Evolutionary conservation across 2,113 vertebrate species (phyloP).

Genomic region (Micronycteris hirsuta): DNA sequence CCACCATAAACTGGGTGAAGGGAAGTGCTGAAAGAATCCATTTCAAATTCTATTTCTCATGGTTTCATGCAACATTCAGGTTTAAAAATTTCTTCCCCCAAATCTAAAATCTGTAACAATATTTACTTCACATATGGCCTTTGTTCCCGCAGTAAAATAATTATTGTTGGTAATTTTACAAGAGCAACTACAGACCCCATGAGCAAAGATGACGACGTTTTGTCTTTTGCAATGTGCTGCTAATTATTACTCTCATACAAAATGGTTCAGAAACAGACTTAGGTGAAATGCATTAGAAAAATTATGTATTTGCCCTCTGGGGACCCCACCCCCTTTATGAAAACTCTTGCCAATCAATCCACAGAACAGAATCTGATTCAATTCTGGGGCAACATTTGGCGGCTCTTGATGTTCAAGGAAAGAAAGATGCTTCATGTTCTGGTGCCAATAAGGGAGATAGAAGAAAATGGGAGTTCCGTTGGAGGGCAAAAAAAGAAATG

Average conservation of each 20-base stretch:
- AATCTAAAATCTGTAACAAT: constrained; percentile 78
- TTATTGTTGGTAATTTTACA: constrained; percentile 78
- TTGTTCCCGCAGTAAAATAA: constrained; percentile 80
- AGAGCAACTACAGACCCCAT: constrained; percentile 55
- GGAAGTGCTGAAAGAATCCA: background rate
- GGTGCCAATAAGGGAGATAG: constrained; percentile 78
- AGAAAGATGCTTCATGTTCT: constrained; percentile 79
- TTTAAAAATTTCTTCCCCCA: constrained; percentile 65
- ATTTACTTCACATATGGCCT: constrained; percentile 82
- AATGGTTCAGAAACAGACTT: constrained; percentile 79
- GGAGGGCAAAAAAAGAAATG: constrained; percentile 81
- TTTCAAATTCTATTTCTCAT: background rate
- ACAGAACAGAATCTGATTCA: constrained; percentile 78
- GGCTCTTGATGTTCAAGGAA: constrained; percentile 80
- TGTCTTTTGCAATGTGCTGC: constrained; percentile 70
- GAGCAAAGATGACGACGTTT: constrained; percentile 59
- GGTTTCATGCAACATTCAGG: constrained; percentile 54
- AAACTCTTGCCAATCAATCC: constrained; percentile 83
- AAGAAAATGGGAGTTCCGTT: constrained; percentile 77
- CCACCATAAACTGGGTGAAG: background rate
- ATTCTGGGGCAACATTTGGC: constrained; percentile 80
- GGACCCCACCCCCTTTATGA: constrained; percentile 77
- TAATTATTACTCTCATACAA: constrained; percentile 81
- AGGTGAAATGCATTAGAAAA: constrained; percentile 80
- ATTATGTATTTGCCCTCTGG: constrained; percentile 80